Evolutionary conservation across 2,797 vertebrate species (phyloP), one percentile per base, ranked within the genome.

Genomic region (Urophycis tenuis): DNA sequence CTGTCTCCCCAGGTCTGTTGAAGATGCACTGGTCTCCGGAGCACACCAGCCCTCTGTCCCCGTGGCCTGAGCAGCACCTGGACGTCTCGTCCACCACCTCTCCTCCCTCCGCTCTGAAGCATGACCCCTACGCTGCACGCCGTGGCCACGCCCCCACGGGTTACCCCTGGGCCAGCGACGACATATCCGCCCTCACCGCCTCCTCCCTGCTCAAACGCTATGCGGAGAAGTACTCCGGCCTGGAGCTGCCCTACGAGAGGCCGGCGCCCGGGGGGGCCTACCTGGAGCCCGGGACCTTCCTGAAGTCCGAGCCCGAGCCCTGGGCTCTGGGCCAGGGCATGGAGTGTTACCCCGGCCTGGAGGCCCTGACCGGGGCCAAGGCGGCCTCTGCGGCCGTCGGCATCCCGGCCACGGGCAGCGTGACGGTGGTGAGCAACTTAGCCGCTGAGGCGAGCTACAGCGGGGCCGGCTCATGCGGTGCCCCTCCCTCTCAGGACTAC

Each of bases 11-110:
- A 98, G 97, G 92, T 94, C 93, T 96, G 90, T 95, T 88, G 93
- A 99, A 97, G 94, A 99, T 99, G 97, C 96, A 98, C 95, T 99
- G 97, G 97, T 97, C 96, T 95, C 95, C 96, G 89, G 96, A 98
- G 92, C 96, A 98, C 93, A 91, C 92, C 87, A 95, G 96, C 93
- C 93, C 95, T 87, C 92, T 97, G 86, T 94, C 94, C 93, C 96
- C 97, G 94, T 98, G 97, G 96, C 96, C 96, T 81, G 96, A 98
- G 93, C 96, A 99, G 92, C 96, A 98, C 93, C 93, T 98, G 72
- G 97, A 98, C 41, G 95, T 99, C 84, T 96, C 96, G 82, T 98
- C 96, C 79, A 97, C 96, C 22, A 98, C 96, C 74, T 96, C 95
- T 5, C 95, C 96, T 0, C 95, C 96, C 0, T 88, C 90, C 78